Percentiles rank a stretch among this genome's conserved stretches.
Evolutionary conservation across 2,113 vertebrate genomes (phyloP).

Genomic region (Uropsilus gracilis): DNA sequence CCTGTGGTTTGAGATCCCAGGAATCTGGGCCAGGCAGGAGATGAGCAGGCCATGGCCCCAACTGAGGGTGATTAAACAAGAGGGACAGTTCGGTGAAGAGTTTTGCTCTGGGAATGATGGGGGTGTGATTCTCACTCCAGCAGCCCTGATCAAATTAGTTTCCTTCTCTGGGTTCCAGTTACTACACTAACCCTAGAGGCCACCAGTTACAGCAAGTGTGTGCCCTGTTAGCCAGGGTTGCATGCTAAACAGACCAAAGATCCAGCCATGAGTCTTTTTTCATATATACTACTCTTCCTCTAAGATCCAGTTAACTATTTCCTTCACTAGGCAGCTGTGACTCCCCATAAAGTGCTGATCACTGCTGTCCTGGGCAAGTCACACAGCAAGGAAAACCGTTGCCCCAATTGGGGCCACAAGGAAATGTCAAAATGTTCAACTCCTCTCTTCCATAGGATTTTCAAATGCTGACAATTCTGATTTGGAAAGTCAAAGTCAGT

Average conservation of each 20-base stretch:
- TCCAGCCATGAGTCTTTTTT: neutral
- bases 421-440: neutral
- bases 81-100: neutral
- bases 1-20: constrained; percentile 45
- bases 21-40: constrained; percentile 45
- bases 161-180: neutral
- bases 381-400: neutral
- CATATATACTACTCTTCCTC: neutral
- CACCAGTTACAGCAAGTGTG: neutral
- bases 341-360: neutral
- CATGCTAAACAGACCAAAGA: neutral
- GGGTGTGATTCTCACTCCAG: neutral
- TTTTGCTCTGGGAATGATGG: neutral
- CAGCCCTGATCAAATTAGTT: neutral
- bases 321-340: neutral
- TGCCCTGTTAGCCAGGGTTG: neutral
- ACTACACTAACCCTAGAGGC: neutral
- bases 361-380: neutral
- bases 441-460: neutral
- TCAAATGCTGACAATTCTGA: neutral
- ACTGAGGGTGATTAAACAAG: constrained; percentile 23
- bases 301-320: neutral
- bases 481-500: neutral
- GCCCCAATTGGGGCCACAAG: neutral
- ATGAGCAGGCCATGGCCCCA: constrained; percentile 1